phyloP scores from a whole-genome alignment of 2,113 vertebrate genomes.

The Pterocles gutturalis region DNA sequence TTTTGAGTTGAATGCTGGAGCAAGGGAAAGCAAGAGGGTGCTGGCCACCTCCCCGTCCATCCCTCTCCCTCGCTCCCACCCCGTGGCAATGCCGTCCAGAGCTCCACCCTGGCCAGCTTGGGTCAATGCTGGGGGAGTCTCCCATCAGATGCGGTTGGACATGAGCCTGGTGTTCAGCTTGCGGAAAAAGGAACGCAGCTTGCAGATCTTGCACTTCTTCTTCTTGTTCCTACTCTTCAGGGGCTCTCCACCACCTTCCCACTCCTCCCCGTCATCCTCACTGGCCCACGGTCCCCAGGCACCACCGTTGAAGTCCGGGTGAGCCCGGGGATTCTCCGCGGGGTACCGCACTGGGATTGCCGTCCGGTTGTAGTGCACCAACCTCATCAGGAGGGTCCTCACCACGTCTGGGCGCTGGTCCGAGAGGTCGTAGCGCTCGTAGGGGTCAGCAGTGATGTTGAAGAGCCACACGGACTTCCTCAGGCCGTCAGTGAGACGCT shows the following conservation, averaged over 20 bases:
- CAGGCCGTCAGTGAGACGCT: conserved; percentile 81
- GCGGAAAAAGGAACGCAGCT: conserved; percentile 90
- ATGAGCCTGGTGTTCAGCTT: conserved; percentile 93
- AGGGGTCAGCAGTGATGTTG: conserved; percentile 93
- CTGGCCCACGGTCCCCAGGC: conserved; percentile 96
- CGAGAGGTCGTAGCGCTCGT: conserved; percentile 89
- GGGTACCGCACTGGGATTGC: conserved; percentile 95
- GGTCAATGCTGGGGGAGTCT: background rate
- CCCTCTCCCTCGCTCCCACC: background rate
- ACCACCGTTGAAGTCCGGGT: conserved; percentile 91
- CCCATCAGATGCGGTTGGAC: conserved; percentile 90
- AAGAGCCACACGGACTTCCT: conserved; percentile 94
- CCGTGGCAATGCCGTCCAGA: fast-evolving
- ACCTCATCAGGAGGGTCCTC: conserved; percentile 84
- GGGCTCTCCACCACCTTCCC: conserved; percentile 56
- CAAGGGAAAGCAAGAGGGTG: background rate
- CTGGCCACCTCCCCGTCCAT: fast-evolving
- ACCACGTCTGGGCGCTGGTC: conserved; percentile 89
- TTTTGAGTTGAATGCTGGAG: background rate
- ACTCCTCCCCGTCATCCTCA: conserved; percentile 85
- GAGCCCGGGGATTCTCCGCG: conserved; percentile 90
- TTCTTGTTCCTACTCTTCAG: conserved; percentile 81
- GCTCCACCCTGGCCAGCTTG: background rate
- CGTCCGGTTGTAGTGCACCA: conserved; percentile 90
- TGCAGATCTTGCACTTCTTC: conserved; percentile 88